Conservation (phyloP, 2,113 vertebrate genomes). For the Oncorhynchus kisutch region DNA sequence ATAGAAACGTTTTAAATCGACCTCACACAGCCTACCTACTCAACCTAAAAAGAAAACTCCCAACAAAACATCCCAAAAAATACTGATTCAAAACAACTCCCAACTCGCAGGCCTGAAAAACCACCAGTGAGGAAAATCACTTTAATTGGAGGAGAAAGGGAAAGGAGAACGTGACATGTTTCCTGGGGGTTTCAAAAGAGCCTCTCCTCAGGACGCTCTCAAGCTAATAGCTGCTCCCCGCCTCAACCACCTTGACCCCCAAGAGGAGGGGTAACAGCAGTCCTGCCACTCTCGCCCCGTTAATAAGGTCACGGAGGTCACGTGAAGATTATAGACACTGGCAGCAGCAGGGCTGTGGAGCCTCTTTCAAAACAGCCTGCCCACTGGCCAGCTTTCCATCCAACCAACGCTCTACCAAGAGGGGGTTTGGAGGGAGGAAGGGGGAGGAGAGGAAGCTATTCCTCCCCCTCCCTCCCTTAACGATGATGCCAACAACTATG, state of each 20-base stretch:
- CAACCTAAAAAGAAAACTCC: background rate
- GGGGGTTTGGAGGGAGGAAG: too few relatives aligned
- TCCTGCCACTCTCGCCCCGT: slow-evolving; percentile 57
- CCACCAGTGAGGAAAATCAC: slow-evolving; percentile 14
- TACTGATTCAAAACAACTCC: background rate
- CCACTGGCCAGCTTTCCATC: slow-evolving; percentile 31
- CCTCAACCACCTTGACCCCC: slow-evolving; percentile 44
- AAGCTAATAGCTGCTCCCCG: slow-evolving; percentile 53
- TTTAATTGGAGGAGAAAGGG: slow-evolving; percentile 57
- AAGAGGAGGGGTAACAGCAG: slow-evolving; percentile 54
- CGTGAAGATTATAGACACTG: slow-evolving; percentile 36
- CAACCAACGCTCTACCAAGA: slow-evolving; percentile 14
- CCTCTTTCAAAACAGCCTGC: slow-evolving; percentile 12
- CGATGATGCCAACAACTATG: background rate
- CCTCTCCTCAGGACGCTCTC: slow-evolving; percentile 53
- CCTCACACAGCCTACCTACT: too few relatives aligned
- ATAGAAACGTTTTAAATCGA: background rate
- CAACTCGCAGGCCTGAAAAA: background rate
- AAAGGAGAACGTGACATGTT: slow-evolving; percentile 58
- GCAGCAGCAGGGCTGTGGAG: slow-evolving; percentile 29
- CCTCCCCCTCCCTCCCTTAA: slow-evolving; percentile 2
- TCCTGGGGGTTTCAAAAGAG: slow-evolving; percentile 61
- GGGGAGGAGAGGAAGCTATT: too few relatives aligned
- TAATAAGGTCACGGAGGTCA: slow-evolving; percentile 64
- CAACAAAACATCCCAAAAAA: background rate